Evolutionary conservation across 1,140 invertebrate genomes (phyloP).

Genomic region (Bilobella aurantiaca): DNA sequence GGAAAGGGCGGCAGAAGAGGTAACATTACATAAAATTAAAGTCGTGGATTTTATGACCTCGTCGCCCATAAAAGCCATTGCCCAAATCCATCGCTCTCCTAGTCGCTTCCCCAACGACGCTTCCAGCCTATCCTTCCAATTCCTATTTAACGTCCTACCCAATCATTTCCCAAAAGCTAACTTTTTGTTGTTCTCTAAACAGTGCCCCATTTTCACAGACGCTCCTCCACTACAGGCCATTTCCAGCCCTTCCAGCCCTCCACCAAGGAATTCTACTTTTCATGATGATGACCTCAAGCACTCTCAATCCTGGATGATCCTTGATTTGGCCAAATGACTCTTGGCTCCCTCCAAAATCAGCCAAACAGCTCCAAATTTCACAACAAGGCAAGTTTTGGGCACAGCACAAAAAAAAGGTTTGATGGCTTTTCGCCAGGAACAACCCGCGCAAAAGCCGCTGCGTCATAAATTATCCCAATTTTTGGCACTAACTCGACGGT

Average conservation of each 20-base stretch:
- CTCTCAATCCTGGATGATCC: no score
- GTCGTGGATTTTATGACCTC: constrained; percentile 18
- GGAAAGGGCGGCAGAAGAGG: constrained; percentile 5
- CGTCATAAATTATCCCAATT: constrained; percentile 3
- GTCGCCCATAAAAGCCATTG: constrained; percentile 6
- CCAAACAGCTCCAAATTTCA: no score
- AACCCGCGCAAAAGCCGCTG: not conserved
- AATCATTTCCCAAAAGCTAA: not conserved
- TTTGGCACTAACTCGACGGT: not conserved
- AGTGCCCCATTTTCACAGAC: no score
- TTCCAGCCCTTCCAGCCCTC: not conserved
- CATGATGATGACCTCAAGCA: not conserved
- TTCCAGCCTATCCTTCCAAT: no score
- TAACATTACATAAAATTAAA: constrained; percentile 22
- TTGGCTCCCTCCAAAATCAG: no score
- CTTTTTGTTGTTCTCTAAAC: not conserved
- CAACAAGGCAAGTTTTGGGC: no score
- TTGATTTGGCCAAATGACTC: constrained; percentile 1
- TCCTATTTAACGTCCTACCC: not conserved
- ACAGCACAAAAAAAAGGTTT: not conserved
- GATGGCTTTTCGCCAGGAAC: not conserved
- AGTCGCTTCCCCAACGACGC: no score
- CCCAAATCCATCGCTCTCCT: not conserved
- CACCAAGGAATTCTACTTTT: no score
- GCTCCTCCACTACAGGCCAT: not conserved